Evolutionary conservation across 2,113 vertebrate genomes (phyloP).

Genomic region (Falco punctatus): DNA sequence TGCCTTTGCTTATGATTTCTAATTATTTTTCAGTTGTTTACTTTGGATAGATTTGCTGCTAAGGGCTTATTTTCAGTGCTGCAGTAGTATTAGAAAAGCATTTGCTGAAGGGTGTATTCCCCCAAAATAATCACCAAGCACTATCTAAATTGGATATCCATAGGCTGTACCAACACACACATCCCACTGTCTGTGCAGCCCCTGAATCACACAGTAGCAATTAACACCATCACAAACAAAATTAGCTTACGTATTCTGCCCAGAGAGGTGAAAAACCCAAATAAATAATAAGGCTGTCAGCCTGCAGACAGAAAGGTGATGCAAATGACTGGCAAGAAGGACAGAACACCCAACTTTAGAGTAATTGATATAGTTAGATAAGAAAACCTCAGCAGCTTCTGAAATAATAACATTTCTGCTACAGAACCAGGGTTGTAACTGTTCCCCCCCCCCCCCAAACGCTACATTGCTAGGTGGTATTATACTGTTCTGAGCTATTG

Average conservation of each 20-base stretch:
- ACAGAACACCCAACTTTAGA: not conserved
- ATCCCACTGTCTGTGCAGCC: not conserved
- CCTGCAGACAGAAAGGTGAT: not conserved
- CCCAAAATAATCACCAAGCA: not conserved
- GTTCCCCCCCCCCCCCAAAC: not conserved
- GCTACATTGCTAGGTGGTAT: not conserved
- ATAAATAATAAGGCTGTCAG: not conserved
- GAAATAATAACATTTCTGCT: not conserved
- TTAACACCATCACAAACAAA: not conserved
- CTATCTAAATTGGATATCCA: not conserved
- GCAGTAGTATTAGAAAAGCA: not conserved
- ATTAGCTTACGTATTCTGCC: not conserved
- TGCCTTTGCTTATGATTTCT: not conserved
- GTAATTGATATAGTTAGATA: not conserved
- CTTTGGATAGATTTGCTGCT: slow-evolving; percentile 2
- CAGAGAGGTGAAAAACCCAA: not conserved
- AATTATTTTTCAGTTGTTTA: slow-evolving; percentile 39
- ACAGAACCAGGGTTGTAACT: not conserved
- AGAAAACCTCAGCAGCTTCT: not conserved
- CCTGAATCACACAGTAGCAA: not conserved
- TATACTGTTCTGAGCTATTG: not conserved
- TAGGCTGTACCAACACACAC: not conserved
- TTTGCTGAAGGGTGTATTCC: not conserved
- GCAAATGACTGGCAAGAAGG: not conserved
- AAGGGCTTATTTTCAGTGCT: not conserved